Percentiles rank a stretch among this genome's conserved stretches.
Evolutionary conservation across 2,797 vertebrate species (phyloP).

Genomic region (Cryptoprocta ferox): DNA sequence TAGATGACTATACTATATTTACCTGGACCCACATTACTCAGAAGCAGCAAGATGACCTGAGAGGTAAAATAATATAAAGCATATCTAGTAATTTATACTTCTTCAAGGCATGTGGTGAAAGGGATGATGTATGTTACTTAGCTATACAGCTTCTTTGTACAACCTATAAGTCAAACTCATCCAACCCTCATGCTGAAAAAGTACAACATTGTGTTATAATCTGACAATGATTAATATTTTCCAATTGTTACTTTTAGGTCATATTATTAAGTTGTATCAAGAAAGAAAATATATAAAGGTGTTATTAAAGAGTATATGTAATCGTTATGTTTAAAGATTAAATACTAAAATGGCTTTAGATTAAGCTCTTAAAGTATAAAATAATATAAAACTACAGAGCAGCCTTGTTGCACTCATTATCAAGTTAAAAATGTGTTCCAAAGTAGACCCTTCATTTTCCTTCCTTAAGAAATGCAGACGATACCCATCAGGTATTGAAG

Average conservation of each 20-base stretch:
- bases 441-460: conserved; percentile 46
- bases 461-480: conserved; percentile 31
- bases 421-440: conserved; percentile 42
- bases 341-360: not conserved
- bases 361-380: conserved; percentile 41
- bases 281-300: not conserved
- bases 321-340: not conserved
- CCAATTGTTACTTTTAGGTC: not conserved
- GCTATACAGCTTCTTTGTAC: not conserved
- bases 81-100: not conserved
- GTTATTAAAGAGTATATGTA: conserved; percentile 2
- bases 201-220: not conserved
- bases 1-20: not conserved
- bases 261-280: conserved; percentile 24
- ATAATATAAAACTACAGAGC: conserved; percentile 58
- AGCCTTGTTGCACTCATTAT: conserved; percentile 13
- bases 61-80: not conserved
- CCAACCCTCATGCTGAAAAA: not conserved
- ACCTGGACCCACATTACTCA: not conserved
- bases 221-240: not conserved
- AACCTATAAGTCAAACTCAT: not conserved
- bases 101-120: not conserved
- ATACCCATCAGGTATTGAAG: conserved; percentile 62
- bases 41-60: not conserved
- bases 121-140: not conserved